Evolutionary conservation across 2,797 vertebrate genomes (phyloP), one percentile per base, ranked within the genome.

Genomic region (Lerista edwardsae): DNA sequence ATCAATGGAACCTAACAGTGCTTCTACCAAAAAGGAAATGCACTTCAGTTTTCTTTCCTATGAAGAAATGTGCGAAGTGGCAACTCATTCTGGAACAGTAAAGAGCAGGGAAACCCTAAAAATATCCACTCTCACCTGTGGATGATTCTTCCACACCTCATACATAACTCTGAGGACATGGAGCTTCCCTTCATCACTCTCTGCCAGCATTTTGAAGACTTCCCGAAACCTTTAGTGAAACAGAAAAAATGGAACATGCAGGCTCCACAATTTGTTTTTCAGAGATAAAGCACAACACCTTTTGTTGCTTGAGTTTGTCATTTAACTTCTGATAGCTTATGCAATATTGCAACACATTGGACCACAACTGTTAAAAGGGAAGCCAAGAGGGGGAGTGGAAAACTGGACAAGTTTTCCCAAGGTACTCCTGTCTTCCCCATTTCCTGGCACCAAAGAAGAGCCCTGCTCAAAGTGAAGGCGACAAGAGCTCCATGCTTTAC

Each of bases 81-180:
- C 11, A 61, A 39, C 23, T 76, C 31, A 15, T 67, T 34, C 34
- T 51, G 78, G 7, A 10, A 19, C 57, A 64, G 23, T 62, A n/a
- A 71, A 2, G 34, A 29, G 8, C 25, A 19, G 4, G 61, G 31
- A 31, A 47, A 25, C 10, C 25, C 57, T 51, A 21, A 15, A 68
- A 68, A 41, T 39, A 39, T 67, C 57, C 68, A 71, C 29, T 89
- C 83, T 94, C 92, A 99, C 98, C 98, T 99, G 97, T 6, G 98
- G 98, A 86, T 99, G 98, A 91, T 98, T 98, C 93, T 94, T 97
- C 99, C 99, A 99, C 79, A 96, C 98, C 7, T 99, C 98, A 80
- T 99, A 99, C 64, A 98, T 96, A 87, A 99, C 98, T 88, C 97
- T 97, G 7, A 99, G 96, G 90, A 99, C 97, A 86, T 99, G 98